A percentile compares a stretch with the other conserved stretches of the same genome.
Conservation (phyloP, 2,888 invertebrate species). For the Rhodophaea formosa region DNA sequence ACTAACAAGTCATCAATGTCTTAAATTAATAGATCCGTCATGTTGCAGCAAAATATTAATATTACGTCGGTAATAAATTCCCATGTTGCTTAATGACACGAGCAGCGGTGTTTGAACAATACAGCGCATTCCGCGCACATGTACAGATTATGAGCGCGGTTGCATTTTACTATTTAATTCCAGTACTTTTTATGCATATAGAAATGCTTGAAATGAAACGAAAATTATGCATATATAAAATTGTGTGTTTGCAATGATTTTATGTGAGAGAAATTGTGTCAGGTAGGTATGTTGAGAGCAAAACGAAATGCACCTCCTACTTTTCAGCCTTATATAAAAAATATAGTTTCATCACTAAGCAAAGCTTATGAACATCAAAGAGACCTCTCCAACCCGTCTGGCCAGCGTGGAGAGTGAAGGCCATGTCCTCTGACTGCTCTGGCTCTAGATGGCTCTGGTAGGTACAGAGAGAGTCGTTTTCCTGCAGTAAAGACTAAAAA, state of each 20-base stretch:
- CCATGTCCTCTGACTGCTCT: too few species aligned
- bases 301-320: too few species aligned
- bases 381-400: too few species aligned
- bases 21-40: background rate
- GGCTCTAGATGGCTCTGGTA: too few species aligned
- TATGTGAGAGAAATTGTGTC: background rate
- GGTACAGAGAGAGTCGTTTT: too few species aligned
- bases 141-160: constrained; percentile 6
- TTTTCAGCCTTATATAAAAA: too few species aligned
- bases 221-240: background rate
- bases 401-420: too few species aligned
- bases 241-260: background rate
- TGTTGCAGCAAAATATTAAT: constrained; percentile 4
- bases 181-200: background rate
- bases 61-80: constrained; percentile 27
- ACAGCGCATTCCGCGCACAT: constrained; percentile 9
- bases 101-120: constrained; percentile 16
- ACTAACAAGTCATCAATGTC: background rate
- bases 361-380: too few species aligned
- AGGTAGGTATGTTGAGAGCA: background rate
- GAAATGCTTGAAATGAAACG: too few species aligned
- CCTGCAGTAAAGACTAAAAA: too few species aligned
- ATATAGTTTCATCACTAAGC: too few species aligned
- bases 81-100: constrained; percentile 17
- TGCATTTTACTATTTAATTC: constrained; percentile 10